Conservation (phyloP, 30 jellyfish, hydroid and myxozoan genomes). For the Mastigias papua region DNA sequence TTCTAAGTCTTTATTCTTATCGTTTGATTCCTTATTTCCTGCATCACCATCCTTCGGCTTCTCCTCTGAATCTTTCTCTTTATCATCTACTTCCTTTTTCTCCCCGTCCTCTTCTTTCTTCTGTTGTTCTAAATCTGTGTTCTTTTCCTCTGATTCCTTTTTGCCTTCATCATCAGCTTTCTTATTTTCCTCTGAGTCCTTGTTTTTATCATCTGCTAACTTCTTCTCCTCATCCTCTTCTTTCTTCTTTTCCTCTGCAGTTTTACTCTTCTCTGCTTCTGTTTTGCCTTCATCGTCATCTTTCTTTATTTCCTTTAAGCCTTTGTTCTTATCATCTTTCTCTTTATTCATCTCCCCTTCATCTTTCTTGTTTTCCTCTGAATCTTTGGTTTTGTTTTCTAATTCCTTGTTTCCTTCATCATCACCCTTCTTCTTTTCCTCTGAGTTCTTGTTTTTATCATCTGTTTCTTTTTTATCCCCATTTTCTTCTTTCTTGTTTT, state of each 20-base stretch:
- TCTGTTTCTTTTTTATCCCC: too few species aligned
- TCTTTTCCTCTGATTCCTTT: slow-evolving; percentile 5
- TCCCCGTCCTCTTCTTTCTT: neutral
- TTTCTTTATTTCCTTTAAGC: neutral
- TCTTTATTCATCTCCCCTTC: neutral
- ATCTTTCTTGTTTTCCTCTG: neutral
- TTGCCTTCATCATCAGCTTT: neutral
- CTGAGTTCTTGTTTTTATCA: too few species aligned
- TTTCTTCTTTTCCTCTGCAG: too few species aligned
- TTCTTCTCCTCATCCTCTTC: too few species aligned
- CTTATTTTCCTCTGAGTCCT: neutral
- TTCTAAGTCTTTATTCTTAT: too few species aligned
- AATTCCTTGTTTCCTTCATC: neutral
- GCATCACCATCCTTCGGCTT: neutral
- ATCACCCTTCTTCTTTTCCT: neutral
- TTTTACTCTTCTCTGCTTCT: too few species aligned
- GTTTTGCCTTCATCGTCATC: too few species aligned
- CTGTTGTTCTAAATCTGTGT: neutral
- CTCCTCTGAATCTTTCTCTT: neutral
- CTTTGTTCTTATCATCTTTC: neutral
- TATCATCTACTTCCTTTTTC: neutral
- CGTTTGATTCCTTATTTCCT: too few species aligned
- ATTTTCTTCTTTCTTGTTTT: too few species aligned
- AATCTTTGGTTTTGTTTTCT: neutral
- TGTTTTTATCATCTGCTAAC: too few species aligned